phyloP scores from a whole-genome alignment of 1,140 invertebrate genomes.

The Metopolophium dirhodum region DNA sequence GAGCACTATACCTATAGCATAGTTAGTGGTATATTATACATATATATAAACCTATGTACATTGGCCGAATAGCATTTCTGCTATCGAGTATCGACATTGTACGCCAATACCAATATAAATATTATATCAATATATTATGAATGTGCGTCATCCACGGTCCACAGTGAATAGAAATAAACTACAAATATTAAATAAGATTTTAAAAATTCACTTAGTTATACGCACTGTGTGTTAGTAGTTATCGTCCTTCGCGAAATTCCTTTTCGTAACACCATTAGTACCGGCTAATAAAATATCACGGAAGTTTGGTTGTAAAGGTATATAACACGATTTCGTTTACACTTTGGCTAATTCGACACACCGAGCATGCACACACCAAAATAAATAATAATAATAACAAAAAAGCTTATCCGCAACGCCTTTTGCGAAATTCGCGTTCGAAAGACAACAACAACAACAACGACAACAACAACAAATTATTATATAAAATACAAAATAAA shows the following conservation, averaged over 20 bases:
- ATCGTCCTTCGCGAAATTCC: slow-evolving; percentile 47
- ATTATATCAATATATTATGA: neutral
- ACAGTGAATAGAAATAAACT: neutral
- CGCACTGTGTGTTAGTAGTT: slow-evolving; percentile 46
- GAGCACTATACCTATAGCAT: neutral
- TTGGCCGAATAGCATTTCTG: neutral
- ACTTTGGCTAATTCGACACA: slow-evolving; percentile 23
- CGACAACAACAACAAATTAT: neutral
- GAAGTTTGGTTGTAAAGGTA: slow-evolving; percentile 19
- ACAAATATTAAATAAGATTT: neutral
- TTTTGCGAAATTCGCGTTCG: neutral
- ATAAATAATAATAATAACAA: neutral
- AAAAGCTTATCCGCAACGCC: neutral
- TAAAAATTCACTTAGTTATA: slow-evolving; percentile 8
- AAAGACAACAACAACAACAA: neutral
- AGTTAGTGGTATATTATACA: neutral
- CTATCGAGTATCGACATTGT: slow-evolving; percentile 7
- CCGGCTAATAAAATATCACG: slow-evolving; percentile 22
- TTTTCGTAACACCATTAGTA: slow-evolving; percentile 52
- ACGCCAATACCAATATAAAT: neutral
- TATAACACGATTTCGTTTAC: slow-evolving; percentile 18
- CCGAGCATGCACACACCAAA: slow-evolving; percentile 24
- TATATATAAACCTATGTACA: neutral
- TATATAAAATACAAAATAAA: neutral
- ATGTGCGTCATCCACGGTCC: neutral